Evolutionary conservation across 2,888 invertebrate species (phyloP).

Genomic region (Lasiommata megera): DNA sequence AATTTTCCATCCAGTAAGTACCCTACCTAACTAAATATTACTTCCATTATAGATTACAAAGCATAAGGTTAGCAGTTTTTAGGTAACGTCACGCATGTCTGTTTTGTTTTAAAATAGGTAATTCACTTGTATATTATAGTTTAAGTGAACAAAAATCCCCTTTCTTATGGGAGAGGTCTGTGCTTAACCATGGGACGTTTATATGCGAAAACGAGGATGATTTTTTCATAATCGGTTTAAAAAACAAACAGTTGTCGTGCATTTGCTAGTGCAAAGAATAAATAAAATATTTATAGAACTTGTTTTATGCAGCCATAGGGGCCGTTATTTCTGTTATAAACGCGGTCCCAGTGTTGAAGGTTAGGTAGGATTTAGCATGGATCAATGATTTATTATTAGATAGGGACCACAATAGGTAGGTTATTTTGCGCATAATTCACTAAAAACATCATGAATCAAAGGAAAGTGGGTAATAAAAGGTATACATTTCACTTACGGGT

Average conservation of each 20-base stretch:
- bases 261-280: neutral
- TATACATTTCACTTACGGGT: conserved; percentile 51
- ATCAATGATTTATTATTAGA: conserved; percentile 69
- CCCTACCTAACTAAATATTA: too few relatives aligned
- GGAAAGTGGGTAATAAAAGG: conserved; percentile 42
- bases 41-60: too few relatives aligned
- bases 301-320: conserved; percentile 20
- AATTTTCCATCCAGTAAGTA: too few relatives aligned
- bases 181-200: too few relatives aligned
- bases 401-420: conserved; percentile 55
- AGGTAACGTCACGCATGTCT: too few relatives aligned
- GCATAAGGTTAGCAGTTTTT: too few relatives aligned
- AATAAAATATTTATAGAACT: neutral
- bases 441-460: conserved; percentile 59
- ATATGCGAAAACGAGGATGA: too few relatives aligned
- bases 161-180: too few relatives aligned
- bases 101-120: too few relatives aligned
- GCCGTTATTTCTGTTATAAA: conserved; percentile 26
- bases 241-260: neutral
- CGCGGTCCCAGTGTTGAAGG: conserved; percentile 22
- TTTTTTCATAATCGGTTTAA: neutral
- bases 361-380: conserved; percentile 37
- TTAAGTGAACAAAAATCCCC: too few relatives aligned
- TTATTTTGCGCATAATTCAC: conserved; percentile 64
- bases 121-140: too few relatives aligned